phyloP scores from a whole-genome alignment of 2,113 vertebrate genomes.

The Corythornis vintsioides region DNA sequence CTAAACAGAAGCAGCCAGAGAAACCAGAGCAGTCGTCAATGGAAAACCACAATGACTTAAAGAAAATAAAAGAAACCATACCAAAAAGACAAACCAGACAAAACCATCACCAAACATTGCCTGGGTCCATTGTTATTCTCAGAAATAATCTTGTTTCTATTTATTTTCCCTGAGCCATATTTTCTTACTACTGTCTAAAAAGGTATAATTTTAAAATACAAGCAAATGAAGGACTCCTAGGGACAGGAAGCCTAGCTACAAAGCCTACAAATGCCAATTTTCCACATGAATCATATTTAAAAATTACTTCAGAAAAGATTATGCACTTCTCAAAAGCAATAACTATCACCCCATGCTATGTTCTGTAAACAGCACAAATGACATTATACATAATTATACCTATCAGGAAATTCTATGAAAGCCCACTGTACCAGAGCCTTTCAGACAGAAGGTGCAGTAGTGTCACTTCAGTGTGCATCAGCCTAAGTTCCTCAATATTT shows the following conservation, averaged over 20 bases:
- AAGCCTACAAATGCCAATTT: slow-evolving; percentile 27
- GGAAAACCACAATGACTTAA: neutral
- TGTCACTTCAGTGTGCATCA: neutral
- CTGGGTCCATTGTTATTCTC: neutral
- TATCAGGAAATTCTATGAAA: slow-evolving; percentile 6
- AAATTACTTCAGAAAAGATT: slow-evolving; percentile 20
- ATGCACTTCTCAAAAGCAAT: slow-evolving; percentile 35
- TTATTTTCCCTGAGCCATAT: neutral
- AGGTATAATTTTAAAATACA: neutral
- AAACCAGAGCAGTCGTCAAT: neutral
- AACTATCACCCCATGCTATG: slow-evolving; percentile 42
- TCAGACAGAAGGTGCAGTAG: neutral
- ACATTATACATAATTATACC: neutral
- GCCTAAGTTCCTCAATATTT: neutral
- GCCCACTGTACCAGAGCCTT: neutral
- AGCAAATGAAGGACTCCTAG: neutral
- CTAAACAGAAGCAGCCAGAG: neutral
- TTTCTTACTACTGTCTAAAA: slow-evolving; percentile 1
- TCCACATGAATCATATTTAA: slow-evolving; percentile 28
- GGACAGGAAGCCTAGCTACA: neutral
- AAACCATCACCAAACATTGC: neutral
- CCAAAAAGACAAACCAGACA: neutral
- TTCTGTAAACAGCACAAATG: slow-evolving; percentile 8
- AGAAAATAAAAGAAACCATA: neutral
- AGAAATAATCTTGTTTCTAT: neutral